A percentile compares a stretch with the other conserved stretches of the same genome.
phyloP scores from a whole-genome alignment of 2,888 invertebrate species.

The Lepidocyrtoides sp. region DNA sequence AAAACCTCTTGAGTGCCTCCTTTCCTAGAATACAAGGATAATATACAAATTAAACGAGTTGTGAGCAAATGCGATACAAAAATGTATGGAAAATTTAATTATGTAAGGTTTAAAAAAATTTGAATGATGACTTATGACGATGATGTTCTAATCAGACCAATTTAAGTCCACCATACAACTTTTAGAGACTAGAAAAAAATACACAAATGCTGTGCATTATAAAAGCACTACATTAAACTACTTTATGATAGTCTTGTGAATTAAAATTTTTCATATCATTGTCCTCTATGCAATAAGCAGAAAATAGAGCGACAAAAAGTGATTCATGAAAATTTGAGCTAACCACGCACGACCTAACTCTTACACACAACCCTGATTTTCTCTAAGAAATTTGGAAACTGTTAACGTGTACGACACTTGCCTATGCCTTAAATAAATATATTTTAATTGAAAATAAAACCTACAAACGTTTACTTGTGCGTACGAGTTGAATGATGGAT shows the following conservation, averaged over 20 bases:
- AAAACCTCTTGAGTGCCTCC: constrained; percentile 79
- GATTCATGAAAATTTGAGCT: constrained; percentile 68
- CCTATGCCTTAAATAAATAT: constrained; percentile 31
- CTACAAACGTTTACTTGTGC: too few species aligned
- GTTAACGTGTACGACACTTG: constrained; percentile 37
- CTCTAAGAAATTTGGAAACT: constrained; percentile 19
- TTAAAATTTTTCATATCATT: constrained; percentile 64
- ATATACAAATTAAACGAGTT: constrained; percentile 23
- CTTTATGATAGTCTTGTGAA: constrained; percentile 16
- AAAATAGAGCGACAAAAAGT: constrained; percentile 16
- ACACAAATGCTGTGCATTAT: neutral
- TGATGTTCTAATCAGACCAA: constrained; percentile 75
- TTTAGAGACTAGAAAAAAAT: neutral
- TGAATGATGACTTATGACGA: constrained; percentile 1
- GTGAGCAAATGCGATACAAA: constrained; percentile 14
- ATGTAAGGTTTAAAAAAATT: neutral
- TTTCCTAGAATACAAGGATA: constrained; percentile 23
- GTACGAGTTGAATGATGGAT: too few species aligned
- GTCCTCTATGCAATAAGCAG: constrained; percentile 13
- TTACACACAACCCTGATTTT: constrained; percentile 42
- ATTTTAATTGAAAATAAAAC: neutral
- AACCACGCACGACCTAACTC: constrained; percentile 77
- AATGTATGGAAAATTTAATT: constrained; percentile 15
- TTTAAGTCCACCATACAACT: constrained; percentile 55
- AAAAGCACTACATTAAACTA: constrained; percentile 1